A percentile compares a stretch with the other conserved stretches of the same genome.
Conservation (phyloP, 2,888 invertebrate species). For the Volucella inanis region DNA sequence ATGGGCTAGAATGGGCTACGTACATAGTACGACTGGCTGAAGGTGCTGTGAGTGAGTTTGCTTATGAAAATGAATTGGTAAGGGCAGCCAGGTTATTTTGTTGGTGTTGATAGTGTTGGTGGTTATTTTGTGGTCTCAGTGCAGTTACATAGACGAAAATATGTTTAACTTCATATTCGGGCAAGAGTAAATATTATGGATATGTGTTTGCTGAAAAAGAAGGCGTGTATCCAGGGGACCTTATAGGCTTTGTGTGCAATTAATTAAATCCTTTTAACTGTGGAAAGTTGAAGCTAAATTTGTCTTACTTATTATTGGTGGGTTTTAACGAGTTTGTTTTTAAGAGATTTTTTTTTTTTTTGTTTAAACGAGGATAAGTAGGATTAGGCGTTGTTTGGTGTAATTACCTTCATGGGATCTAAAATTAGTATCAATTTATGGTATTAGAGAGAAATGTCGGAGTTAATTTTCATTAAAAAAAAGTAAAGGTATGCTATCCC, state of each 20-base stretch:
- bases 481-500: too few species aligned
- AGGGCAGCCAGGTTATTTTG: slow-evolving; percentile 38
- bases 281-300: not conserved
- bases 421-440: too few species aligned
- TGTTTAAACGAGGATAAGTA: too few species aligned
- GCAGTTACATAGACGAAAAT: slow-evolving; percentile 59
- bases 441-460: too few species aligned
- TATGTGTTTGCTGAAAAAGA: slow-evolving; percentile 2
- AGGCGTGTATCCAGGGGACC: slow-evolving; percentile 49
- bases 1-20: too few species aligned
- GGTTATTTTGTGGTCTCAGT: slow-evolving; percentile 61
- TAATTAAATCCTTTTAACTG: slow-evolving; percentile 42
- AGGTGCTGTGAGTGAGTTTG: slow-evolving; percentile 47
- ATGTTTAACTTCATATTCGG: slow-evolving; percentile 62
- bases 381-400: too few species aligned
- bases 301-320: not conserved
- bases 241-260: slow-evolving; percentile 49
- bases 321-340: not conserved
- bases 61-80: slow-evolving; percentile 70
- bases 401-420: too few species aligned
- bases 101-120: slow-evolving; percentile 60
- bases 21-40: not conserved
- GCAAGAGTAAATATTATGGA: slow-evolving; percentile 20
- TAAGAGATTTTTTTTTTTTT: too few species aligned
- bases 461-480: too few species aligned